Evolutionary conservation across 2,113 vertebrate species (phyloP).

Genomic region (Pagrus major): DNA sequence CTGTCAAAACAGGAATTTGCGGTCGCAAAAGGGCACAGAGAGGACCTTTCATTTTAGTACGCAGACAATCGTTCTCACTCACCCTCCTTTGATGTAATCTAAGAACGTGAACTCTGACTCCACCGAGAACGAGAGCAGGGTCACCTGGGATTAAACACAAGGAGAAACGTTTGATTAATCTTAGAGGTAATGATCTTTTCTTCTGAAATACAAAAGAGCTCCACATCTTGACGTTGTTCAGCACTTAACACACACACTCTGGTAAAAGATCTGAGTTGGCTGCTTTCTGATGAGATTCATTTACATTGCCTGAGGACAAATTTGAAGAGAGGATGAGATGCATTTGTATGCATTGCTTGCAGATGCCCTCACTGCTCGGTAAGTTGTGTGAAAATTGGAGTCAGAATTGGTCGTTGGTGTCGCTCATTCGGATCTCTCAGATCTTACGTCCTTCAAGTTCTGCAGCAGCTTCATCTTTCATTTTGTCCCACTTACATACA

Average conservation of each 20-base stretch:
- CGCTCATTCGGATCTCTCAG: conserved; percentile 12
- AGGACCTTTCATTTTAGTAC: neutral
- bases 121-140: conserved; percentile 92
- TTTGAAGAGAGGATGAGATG: conserved; percentile 45
- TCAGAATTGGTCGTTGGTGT: conserved; percentile 27
- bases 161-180: conserved; percentile 29
- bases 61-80: conserved; percentile 71
- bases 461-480: neutral
- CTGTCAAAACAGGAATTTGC: neutral
- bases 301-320: conserved; percentile 36
- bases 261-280: conserved; percentile 7
- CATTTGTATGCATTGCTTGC: conserved; percentile 60
- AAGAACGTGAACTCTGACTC: conserved; percentile 95
- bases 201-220: neutral
- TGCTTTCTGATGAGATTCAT: conserved; percentile 45
- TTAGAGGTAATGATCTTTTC: conserved; percentile 19
- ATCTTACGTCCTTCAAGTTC: conserved; percentile 24
- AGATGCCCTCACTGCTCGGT: conserved; percentile 4
- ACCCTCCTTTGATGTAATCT: conserved; percentile 98
- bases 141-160: conserved; percentile 85
- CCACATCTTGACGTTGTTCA: conserved; percentile 10
- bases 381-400: conserved; percentile 31
- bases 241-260: conserved; percentile 12
- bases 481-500: neutral
- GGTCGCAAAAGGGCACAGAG: neutral